Evolutionary conservation across 1,140 invertebrate species (phyloP).

Genomic region (Drosophila pseudoananassae): DNA sequence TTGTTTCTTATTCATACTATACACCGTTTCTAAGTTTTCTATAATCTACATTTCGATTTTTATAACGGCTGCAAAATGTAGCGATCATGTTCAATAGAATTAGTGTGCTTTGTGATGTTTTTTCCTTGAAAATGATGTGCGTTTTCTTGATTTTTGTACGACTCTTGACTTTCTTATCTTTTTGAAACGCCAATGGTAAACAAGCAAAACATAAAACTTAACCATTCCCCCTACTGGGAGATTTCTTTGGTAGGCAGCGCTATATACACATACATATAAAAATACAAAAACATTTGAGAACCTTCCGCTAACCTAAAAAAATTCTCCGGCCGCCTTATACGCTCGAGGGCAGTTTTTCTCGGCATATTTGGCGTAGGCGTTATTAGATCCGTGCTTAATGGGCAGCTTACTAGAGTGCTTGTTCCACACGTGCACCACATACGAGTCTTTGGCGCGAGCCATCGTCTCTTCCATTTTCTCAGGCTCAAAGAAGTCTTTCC

Average conservation of each 20-base stretch:
- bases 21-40: background rate
- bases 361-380: constrained; percentile 86
- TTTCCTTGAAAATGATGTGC: background rate
- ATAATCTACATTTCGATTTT: background rate
- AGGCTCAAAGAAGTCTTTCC: constrained; percentile 87
- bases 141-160: background rate
- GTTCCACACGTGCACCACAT: constrained; percentile 89
- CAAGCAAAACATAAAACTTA: background rate
- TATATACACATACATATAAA: constrained; percentile 7
- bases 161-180: background rate
- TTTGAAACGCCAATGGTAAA: constrained; percentile 11
- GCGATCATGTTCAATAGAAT: too few species aligned
- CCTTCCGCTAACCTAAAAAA: constrained; percentile 73
- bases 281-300: background rate
- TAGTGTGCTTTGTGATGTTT: too few species aligned
- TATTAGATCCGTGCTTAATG: constrained; percentile 84
- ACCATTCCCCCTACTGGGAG: background rate
- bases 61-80: background rate
- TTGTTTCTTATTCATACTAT: background rate
- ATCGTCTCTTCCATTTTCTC: constrained; percentile 85
- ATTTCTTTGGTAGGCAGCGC: constrained; percentile 36
- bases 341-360: constrained; percentile 86
- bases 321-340: constrained; percentile 84
- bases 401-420: constrained; percentile 85
- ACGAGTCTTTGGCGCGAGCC: constrained; percentile 85